Conservation (phyloP, 1,140 invertebrate species). For the Leptinotarsa lineolata region DNA sequence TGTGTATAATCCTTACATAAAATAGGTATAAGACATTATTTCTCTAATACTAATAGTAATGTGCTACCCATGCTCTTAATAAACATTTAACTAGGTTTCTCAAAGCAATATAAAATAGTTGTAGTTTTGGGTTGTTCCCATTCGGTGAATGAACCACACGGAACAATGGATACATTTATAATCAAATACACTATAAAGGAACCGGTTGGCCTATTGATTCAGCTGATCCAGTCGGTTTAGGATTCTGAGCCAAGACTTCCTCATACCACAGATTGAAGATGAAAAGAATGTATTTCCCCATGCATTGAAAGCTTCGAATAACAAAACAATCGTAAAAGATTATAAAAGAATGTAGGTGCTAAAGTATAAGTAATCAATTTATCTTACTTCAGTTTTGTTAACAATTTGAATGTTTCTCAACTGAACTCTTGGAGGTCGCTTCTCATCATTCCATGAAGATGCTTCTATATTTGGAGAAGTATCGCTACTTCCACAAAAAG, state of each 20-base stretch:
- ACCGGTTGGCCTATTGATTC: background rate
- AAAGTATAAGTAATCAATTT: background rate
- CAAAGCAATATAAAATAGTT: too few relatives aligned
- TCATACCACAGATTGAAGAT: background rate
- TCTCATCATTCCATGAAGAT: slow-evolving; percentile 35
- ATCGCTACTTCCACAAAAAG: slow-evolving; percentile 30
- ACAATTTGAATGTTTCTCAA: slow-evolving; percentile 41
- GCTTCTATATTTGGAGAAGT: slow-evolving; percentile 23
- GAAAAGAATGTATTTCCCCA: background rate
- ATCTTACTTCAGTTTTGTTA: slow-evolving; percentile 42
- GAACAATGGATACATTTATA: background rate
- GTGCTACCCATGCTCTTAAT: too few relatives aligned
- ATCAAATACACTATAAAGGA: background rate
- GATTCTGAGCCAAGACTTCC: background rate
- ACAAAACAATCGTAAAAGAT: too few relatives aligned
- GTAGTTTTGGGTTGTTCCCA: too few relatives aligned
- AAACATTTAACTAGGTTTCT: too few relatives aligned
- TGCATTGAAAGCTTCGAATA: background rate
- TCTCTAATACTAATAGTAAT: too few relatives aligned
- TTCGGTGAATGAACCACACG: too few relatives aligned
- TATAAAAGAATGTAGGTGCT: background rate
- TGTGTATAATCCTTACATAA: too few relatives aligned
- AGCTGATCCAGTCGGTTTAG: background rate
- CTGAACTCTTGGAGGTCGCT: slow-evolving; percentile 40
- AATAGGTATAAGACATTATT: too few relatives aligned